Conservation (phyloP, 2,113 vertebrate species). For the Cepphus grylle region DNA sequence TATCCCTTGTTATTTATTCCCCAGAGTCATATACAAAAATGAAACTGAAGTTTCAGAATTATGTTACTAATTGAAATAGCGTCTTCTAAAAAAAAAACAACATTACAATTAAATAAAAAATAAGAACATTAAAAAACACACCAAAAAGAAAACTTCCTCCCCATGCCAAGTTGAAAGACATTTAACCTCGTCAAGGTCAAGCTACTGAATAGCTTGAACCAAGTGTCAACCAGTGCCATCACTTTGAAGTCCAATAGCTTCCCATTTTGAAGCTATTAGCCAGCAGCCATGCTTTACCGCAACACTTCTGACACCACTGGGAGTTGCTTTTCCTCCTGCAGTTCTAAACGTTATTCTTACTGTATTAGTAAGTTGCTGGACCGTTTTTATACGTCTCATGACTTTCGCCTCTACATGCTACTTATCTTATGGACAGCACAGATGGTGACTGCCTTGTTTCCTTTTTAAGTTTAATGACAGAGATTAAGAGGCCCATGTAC, state of each 20-base stretch:
- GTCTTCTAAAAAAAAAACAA: neutral
- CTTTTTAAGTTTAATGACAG: neutral
- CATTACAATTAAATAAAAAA: neutral
- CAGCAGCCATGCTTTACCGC: neutral
- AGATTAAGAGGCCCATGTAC: neutral
- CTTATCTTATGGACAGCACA: neutral
- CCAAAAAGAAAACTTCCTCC: neutral
- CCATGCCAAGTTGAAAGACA: neutral
- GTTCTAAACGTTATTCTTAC: neutral
- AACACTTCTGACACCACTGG: neutral
- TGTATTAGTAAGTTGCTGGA: neutral
- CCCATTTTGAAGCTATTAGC: neutral
- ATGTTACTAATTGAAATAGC: neutral
- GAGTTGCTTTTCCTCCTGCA: neutral
- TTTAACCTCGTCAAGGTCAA: no score
- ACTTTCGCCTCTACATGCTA: neutral
- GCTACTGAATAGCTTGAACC: neutral
- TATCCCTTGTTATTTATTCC: neutral
- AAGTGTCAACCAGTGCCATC: neutral
- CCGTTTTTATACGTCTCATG: neutral
- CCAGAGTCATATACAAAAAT: neutral
- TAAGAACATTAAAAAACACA: neutral
- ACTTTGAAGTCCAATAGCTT: neutral
- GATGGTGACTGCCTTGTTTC: neutral
- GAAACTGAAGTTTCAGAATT: neutral